These are phyloP conservation scores for Brienomyrus brachyistius DNA, from an alignment of 2,113 vertebrate species.

Conservation along the genomic window DNA sequence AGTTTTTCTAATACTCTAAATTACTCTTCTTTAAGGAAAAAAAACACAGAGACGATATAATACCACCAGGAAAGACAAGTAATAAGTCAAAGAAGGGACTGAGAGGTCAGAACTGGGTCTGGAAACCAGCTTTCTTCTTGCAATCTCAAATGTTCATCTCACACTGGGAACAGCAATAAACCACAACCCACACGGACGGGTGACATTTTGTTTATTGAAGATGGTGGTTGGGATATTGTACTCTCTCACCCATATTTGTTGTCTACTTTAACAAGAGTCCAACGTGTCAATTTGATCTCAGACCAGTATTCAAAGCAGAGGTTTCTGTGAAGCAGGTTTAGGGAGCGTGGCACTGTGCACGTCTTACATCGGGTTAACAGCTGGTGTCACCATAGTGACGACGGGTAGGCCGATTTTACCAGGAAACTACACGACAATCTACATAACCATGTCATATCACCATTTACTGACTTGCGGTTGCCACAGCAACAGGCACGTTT, in stretches of 20 bases:
- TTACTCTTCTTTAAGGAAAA: neutral
- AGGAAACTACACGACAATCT: neutral
- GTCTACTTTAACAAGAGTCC: neutral
- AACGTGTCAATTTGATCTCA: neutral
- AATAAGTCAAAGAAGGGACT: neutral
- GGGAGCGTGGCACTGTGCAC: neutral
- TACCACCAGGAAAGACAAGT: neutral
- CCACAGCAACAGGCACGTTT: neutral
- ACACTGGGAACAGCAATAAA: neutral
- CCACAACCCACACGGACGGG: neutral
- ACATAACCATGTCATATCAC: neutral
- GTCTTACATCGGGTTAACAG: neutral
- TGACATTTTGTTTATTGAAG: neutral
- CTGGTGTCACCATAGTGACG: neutral
- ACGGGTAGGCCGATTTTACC: neutral
- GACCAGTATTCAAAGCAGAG: neutral
- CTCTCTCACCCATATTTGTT: neutral
- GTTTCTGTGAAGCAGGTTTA: neutral
- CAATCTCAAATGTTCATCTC: neutral
- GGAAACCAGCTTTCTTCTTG: neutral
- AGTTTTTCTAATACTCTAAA: neutral
- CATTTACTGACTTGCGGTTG: neutral
- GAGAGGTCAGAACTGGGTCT: neutral
- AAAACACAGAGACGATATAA: neutral
- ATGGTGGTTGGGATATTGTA: neutral